Evolutionary conservation across 2,797 vertebrate species (phyloP).

Genomic region (Gobio occitaniae): DNA sequence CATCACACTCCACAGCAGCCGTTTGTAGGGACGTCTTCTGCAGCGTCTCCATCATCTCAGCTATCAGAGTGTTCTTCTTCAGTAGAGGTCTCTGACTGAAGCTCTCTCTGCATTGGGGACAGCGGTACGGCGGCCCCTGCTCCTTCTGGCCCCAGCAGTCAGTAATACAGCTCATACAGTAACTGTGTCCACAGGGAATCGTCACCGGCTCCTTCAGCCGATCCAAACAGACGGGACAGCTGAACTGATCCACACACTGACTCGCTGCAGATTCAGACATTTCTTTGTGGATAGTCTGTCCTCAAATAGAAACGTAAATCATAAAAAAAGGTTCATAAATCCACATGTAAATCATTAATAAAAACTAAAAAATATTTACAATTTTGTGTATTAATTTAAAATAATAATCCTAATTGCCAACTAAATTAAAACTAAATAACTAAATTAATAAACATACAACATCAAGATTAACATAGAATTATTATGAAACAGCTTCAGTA

Average conservation of each 20-base stretch:
- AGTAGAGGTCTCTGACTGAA: slow-evolving; percentile 45
- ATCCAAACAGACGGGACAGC: slow-evolving; percentile 70
- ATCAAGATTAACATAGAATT: background rate
- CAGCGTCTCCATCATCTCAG: slow-evolving; percentile 52
- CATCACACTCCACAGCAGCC: slow-evolving; percentile 35
- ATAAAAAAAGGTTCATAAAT: too few species aligned
- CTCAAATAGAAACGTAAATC: too few species aligned
- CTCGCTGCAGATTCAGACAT: slow-evolving; percentile 30
- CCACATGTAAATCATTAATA: too few species aligned
- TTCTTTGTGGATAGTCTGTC: background rate
- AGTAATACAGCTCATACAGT: slow-evolving; percentile 70
- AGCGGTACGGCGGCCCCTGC: background rate
- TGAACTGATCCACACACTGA: slow-evolving; percentile 57
- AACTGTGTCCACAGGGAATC: slow-evolving; percentile 60
- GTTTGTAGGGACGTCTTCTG: slow-evolving; percentile 4
- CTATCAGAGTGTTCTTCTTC: slow-evolving; percentile 45
- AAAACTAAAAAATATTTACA: too few species aligned
- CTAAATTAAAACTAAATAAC: too few species aligned
- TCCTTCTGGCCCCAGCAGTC: slow-evolving; percentile 56
- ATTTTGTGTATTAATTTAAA: too few species aligned
- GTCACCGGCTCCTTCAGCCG: slow-evolving; percentile 47
- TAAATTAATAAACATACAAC: too few species aligned
- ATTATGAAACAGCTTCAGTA: background rate
- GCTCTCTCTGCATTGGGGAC: slow-evolving; percentile 53
- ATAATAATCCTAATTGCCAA: too few species aligned